Percentiles rank a stretch among this genome's conserved stretches.
These are phyloP conservation scores for Trichopria drosophilae DNA, from an alignment of 2,888 invertebrate species.

Conservation along the genomic window DNA sequence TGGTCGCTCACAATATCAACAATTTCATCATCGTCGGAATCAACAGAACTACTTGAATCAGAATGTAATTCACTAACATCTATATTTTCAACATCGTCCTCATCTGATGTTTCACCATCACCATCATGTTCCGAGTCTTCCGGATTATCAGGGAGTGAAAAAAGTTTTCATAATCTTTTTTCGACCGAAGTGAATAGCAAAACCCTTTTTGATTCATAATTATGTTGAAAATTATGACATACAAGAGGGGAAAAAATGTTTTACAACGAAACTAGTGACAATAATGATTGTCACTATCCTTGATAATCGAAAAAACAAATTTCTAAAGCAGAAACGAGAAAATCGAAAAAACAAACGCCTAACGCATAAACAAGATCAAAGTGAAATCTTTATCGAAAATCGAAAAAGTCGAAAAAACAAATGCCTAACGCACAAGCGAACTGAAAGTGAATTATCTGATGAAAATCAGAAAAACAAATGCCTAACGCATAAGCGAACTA, in stretches of 20 bases:
- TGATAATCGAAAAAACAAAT: constrained; percentile 5
- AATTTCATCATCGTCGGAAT: background rate
- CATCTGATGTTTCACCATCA: background rate
- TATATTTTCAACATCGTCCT: background rate
- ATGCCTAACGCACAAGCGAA: too few relatives aligned
- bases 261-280: constrained; percentile 5
- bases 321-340: constrained; percentile 5
- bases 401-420: too few relatives aligned
- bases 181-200: background rate
- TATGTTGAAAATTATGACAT: constrained; percentile 5
- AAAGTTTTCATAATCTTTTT: background rate
- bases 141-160: constrained; percentile 1
- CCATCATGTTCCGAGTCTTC: background rate
- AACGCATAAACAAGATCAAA: too few relatives aligned
- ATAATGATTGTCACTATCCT: constrained; percentile 3
- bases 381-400: too few relatives aligned
- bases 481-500: too few relatives aligned
- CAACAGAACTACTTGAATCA: background rate
- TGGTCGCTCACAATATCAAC: background rate
- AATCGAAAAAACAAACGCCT: constrained; percentile 2
- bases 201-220: background rate
- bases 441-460: too few relatives aligned
- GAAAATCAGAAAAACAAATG: too few relatives aligned
- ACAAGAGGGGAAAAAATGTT: constrained; percentile 5
- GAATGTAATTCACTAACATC: background rate